These are phyloP conservation scores for Acanthurus lineatus DNA, from an alignment of 2,797 vertebrate genomes.

Conservation along the genomic window DNA sequence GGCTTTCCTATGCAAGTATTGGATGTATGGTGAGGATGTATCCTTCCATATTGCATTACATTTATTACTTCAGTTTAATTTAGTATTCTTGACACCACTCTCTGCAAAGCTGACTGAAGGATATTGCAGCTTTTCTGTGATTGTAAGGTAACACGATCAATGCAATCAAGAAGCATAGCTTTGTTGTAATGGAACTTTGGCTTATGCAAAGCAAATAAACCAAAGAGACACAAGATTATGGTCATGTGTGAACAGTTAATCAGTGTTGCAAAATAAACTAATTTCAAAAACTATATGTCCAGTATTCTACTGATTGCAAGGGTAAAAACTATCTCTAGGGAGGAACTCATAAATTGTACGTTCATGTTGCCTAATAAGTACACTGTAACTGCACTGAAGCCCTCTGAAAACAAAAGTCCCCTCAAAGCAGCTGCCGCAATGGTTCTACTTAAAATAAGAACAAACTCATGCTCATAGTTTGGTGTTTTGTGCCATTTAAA, in stretches of 20 bases:
- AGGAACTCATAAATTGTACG: not conserved
- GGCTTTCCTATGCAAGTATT: too few species aligned
- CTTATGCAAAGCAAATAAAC: not conserved
- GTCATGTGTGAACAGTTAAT: not conserved
- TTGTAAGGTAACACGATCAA: not conserved
- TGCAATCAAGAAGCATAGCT: not conserved
- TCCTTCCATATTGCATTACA: not conserved
- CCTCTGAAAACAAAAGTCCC: not conserved
- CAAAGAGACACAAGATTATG: not conserved
- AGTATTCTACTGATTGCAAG: not conserved
- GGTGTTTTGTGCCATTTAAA: slow-evolving; percentile 6
- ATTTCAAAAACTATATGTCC: not conserved
- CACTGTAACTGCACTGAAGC: not conserved
- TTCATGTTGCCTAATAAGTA: not conserved
- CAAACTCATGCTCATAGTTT: not conserved
- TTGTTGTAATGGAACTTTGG: not conserved
- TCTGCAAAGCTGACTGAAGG: not conserved
- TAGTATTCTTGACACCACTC: not conserved
- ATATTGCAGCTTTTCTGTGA: not conserved
- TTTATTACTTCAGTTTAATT: not conserved
- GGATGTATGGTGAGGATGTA: not conserved
- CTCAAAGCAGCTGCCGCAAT: not conserved
- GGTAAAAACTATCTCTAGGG: not conserved
- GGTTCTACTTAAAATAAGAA: slow-evolving; percentile 6
- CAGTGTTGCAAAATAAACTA: not conserved